Conservation (phyloP, 2,113 vertebrate genomes). For the Callithrix jacchus region DNA sequence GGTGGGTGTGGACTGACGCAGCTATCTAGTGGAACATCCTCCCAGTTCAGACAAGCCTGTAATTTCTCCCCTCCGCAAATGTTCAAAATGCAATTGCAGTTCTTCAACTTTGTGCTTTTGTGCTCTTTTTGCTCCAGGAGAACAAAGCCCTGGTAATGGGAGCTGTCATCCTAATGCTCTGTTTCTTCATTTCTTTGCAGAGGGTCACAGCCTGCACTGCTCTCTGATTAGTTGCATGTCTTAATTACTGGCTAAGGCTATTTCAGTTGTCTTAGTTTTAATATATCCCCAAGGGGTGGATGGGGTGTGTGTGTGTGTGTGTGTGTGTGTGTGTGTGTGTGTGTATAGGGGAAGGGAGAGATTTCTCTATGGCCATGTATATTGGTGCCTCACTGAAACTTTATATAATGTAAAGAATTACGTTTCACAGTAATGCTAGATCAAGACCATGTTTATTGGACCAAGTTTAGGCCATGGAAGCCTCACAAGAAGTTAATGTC, state of each 20-base stretch:
- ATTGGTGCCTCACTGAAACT: slow-evolving; percentile 48
- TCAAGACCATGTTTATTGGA: background rate
- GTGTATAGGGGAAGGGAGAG: background rate
- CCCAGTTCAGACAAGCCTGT: slow-evolving; percentile 2
- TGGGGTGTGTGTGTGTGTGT: background rate
- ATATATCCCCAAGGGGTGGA: slow-evolving; percentile 47
- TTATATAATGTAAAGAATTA: slow-evolving; percentile 44
- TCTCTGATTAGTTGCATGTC: slow-evolving; percentile 57
- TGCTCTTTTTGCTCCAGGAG: slow-evolving; percentile 49
- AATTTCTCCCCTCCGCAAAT: background rate
- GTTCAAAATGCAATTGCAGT: background rate
- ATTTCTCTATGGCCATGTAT: slow-evolving; percentile 21
- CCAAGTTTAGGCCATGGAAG: background rate
- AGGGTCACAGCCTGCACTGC: slow-evolving; percentile 34
- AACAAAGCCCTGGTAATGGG: slow-evolving; percentile 66
- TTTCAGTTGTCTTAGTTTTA: slow-evolving; percentile 56
- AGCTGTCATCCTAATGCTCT: slow-evolving; percentile 47
- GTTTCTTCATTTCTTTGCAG: slow-evolving; percentile 58
- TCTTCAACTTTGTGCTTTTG: slow-evolving; percentile 48
- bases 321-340: background rate
- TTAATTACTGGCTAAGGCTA: slow-evolving; percentile 53
- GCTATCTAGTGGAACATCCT: slow-evolving; percentile 52
- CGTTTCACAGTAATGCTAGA: background rate
- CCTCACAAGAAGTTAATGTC: background rate
- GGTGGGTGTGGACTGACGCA: slow-evolving; percentile 67